Base-by-base conservation (phyloP, 2,888 invertebrate species). In the Ommatoiulus sabulosus region DNA sequence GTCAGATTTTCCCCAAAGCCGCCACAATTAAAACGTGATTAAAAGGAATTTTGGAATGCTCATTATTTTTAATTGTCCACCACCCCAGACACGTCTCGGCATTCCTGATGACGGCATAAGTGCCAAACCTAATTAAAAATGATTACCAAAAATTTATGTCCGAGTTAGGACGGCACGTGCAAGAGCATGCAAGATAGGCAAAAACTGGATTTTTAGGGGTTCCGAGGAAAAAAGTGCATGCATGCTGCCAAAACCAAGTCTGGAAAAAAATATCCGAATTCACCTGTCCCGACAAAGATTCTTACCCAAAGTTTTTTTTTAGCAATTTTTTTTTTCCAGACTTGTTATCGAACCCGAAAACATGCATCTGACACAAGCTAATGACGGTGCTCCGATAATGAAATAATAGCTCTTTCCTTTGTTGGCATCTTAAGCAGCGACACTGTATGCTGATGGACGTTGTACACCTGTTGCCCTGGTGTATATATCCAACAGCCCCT, bases 391-490 rank as follows among this genome's bases (percentile, higher is more conserved):
- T 63, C 20, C n/a, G 20, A 63, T n/a, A 63, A 63, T 63, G 63
- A 63, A 63, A 63, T 57, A 57, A 57, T 57, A 57, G 63, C 63
- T 63, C 15, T 63, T 63, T 63, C 63, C 63, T n/a, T n/a, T 63
- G 63, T 63, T n/a, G 8, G 20, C 63, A 12, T 63, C 57, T 63
- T n/a, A n/a, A n/a, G n/a, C n/a, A 63, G 20, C 63, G 63, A 63
- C 63, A 57, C 57, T 57, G n/a, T n/a, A 57, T 57, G 57, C 57
- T 63, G n/a, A 63, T 20, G 20, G n/a, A 20, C 63, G 20, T 63
- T 57, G 15, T 57, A 63, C 63, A 63, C 63, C 63, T 63, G 63
- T 63, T 63, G 63, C n/a, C 0, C 20, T 3, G 57, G 17, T 63
- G 20, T 8, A n/a, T n/a, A n/a, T n/a, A n/a, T n/a, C n/a, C n/a